Base-by-base conservation (phyloP, 2,888 invertebrate species). In the Teinopalpus imperialis region DNA sequence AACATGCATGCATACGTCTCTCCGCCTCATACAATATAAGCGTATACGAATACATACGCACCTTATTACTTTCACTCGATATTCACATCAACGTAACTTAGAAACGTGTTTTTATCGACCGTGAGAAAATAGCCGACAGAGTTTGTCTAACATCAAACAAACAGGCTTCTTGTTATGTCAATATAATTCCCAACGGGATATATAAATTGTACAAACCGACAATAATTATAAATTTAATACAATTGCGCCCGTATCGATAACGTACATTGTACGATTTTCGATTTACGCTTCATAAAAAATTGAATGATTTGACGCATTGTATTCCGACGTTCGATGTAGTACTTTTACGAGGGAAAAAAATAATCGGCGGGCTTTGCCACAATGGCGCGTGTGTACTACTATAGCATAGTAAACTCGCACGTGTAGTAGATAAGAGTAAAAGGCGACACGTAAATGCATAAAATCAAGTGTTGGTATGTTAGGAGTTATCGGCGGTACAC, bases 391-490 rank as follows among this genome's bases (percentile, higher is more conserved):
- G 56, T 63, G 54, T 63, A 58, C 40, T 52, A 56, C 43, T 49
- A 49, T 35, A 51, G 53, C 52, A 56, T 74, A 74, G 74, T 74
- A 74, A 74, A 74, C 59, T 57, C 45, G 52, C 78, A 80, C 79
- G 79, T 81, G 81, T 74, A 75, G 51, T 53, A 56, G 76, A 81
- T 78, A 78, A 78, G 63, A 62, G 57, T 57, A 58, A 61, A 65
- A 57, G 51, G 54, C 48, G 9, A 23, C 14, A 6, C 13, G 18
- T 40, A 26, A 50, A 48, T 45, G 42, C 47, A 60, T 56, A 61
- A 58, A 57, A 58, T 57, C 61, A 60, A 36, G 39, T 41, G 30
- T 59, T 60, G 61, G 58, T 52, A 52, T 26, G 49, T 43, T 48
- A 61, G 63, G 66, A 69, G 67, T 78, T 77, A 69, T 74, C 43